These are phyloP conservation scores for Ptiloglossa arizonensis DNA, from an alignment of 1,140 invertebrate species.

Conservation along the genomic window DNA sequence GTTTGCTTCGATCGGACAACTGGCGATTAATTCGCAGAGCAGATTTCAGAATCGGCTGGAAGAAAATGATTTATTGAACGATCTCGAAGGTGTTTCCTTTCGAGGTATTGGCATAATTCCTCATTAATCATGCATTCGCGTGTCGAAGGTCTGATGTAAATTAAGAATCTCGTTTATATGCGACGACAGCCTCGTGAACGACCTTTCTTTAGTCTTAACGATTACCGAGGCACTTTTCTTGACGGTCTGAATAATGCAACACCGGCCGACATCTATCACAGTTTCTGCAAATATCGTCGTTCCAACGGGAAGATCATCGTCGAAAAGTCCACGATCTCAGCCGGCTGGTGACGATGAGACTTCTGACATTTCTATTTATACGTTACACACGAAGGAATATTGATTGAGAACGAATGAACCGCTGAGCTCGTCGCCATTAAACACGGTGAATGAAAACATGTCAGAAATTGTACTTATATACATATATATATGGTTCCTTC, in stretches of 20 bases:
- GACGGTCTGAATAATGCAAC: conserved; percentile 54
- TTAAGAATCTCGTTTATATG: conserved; percentile 25
- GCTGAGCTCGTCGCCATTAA: no score
- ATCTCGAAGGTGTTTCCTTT: background rate
- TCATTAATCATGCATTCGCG: background rate
- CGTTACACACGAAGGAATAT: background rate
- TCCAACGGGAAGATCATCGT: conserved; percentile 6
- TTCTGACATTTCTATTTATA: conserved; percentile 40
- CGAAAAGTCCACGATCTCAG: conserved; percentile 5
- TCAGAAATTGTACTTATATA: no score
- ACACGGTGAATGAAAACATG: background rate
- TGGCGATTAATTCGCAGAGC: background rate
- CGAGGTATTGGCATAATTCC: background rate
- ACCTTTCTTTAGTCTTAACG: conserved; percentile 36
- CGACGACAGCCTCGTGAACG: background rate
- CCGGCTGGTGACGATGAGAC: background rate
- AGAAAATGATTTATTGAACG: background rate
- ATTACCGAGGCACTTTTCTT: conserved; percentile 38
- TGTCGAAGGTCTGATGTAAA: background rate
- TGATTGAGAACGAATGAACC: background rate
- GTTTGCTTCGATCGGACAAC: no score
- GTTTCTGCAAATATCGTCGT: background rate
- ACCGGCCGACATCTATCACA: conserved; percentile 16
- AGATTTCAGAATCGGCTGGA: background rate
- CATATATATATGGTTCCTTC: no score